Base-by-base conservation (phyloP, 2,113 vertebrate species). In the Chiloscyllium plagiosum region DNA sequence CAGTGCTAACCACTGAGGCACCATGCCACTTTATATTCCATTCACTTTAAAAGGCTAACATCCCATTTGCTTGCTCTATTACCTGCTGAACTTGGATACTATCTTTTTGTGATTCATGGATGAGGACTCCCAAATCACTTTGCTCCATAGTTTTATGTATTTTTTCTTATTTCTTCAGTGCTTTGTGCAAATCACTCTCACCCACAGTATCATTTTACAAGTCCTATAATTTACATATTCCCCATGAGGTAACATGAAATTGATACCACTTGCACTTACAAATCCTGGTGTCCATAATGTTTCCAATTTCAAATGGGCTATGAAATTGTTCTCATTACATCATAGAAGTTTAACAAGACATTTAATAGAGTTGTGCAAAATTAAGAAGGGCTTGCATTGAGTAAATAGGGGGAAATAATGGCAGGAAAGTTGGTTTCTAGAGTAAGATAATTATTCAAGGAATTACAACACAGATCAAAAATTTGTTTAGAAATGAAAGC, bases 251-350 rank as follows among this genome's bases (percentile, higher is more conserved):
- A 66, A 0, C 56, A 92, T 65, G 17, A 19, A n/a, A 65, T 92
- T 65, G 61, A 65, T 7, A 92, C n/a, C 20, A 92, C 56, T 92
- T 92, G 56, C 13, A 6, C 29, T 15, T 92, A 29, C 89, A 89
- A 89, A 89, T 50, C 24, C 50, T 89, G 50, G 50, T n/a, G 89
- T 92, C 89, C 89, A n/a, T 37, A 65, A 66, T 92, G 89, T 65
- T 65, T 92, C 56, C 89, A 92, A 92, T n/a, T 29, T 92, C 17
- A n/a, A 37, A 15, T 37, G 15, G 33, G 61, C 56, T 65, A 65
- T 92, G 29, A 17, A 17, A 15, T 65, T 65, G 17, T 65, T 22
- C 7, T 20, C 56, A 4, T 92, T 92, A 92, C 33, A 92, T 0
- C 29, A 89, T 26, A 33, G 78, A 83, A 83, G 78, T 0, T 83